Percentiles rank a stretch among this genome's conserved stretches.
phyloP scores from a whole-genome alignment of 2,797 vertebrate species.

The Chlorospingus flavigularis region DNA sequence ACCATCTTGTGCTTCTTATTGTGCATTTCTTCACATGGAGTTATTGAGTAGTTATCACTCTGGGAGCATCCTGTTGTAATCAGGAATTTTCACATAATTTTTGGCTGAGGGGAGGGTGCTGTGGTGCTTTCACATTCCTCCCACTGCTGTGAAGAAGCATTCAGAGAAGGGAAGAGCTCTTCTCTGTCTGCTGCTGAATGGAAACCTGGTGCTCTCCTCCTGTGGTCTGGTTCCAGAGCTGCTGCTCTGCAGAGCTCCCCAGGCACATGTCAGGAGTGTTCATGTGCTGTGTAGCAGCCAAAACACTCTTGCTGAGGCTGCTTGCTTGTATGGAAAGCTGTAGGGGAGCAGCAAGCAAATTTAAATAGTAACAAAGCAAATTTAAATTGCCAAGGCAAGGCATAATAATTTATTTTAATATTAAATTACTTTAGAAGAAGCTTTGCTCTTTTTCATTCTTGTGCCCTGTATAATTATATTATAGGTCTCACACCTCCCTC shows the following conservation, averaged over 20 bases:
- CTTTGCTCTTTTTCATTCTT: not conserved
- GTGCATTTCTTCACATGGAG: not conserved
- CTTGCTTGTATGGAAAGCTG: not conserved
- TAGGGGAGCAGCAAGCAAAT: not conserved
- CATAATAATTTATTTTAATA: not conserved
- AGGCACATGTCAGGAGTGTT: not conserved
- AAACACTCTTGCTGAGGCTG: not conserved
- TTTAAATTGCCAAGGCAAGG: not conserved
- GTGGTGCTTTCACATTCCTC: not conserved
- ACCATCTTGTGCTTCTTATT: not conserved
- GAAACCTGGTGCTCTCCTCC: not conserved
- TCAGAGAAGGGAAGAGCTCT: not conserved
- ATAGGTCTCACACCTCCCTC: not conserved
- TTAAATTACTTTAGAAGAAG: not conserved
- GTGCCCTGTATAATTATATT: not conserved
- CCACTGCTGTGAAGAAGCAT: not conserved
- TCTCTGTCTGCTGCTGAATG: not conserved
- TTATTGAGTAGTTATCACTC: not conserved
- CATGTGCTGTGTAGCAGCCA: not conserved
- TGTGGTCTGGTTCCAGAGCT: not conserved
- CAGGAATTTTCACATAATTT: not conserved
- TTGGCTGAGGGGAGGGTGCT: not conserved
- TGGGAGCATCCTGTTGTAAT: not conserved
- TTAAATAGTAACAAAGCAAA: not conserved
- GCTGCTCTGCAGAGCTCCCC: not conserved